A percentile compares a stretch with the other conserved stretches of the same genome.
Evolutionary conservation across 1,140 invertebrate genomes (phyloP).

Genomic region (Harlomillsia oculata): DNA sequence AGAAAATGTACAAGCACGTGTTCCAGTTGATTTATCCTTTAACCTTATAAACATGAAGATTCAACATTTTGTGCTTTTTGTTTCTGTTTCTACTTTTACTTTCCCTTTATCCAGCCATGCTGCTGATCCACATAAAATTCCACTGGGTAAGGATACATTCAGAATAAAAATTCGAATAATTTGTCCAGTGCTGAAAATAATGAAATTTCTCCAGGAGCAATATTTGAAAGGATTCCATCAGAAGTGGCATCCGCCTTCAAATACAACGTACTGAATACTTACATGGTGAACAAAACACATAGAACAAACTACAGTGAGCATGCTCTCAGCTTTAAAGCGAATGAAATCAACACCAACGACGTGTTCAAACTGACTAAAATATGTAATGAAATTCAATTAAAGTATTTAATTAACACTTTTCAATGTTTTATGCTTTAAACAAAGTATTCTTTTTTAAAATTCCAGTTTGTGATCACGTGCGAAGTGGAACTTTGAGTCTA

Average conservation of each 20-base stretch:
- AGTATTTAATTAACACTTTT: neutral
- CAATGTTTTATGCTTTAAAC: neutral
- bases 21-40: too few relatives aligned
- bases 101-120: neutral
- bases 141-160: neutral
- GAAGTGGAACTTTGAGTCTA: conserved; percentile 46
- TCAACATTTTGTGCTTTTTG: too few relatives aligned
- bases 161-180: neutral
- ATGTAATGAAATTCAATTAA: conserved; percentile 34
- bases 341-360: conserved; percentile 41
- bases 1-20: neutral
- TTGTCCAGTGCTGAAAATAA: neutral
- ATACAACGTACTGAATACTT: conserved; percentile 38
- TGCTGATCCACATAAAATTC: neutral
- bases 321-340: conserved; percentile 39
- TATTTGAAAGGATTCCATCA: conserved; percentile 37
- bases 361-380: conserved; percentile 40
- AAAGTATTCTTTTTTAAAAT: conserved; percentile 19
- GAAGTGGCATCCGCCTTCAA: conserved; percentile 41
- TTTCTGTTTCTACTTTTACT: too few relatives aligned
- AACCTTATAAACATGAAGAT: too few relatives aligned
- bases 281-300: conserved; percentile 35
- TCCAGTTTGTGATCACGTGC: conserved; percentile 46
- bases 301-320: conserved; percentile 37
- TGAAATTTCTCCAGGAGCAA: conserved; percentile 34